phyloP scores from a whole-genome alignment of 2,888 invertebrate genomes.

The Cantharis lateralis region DNA sequence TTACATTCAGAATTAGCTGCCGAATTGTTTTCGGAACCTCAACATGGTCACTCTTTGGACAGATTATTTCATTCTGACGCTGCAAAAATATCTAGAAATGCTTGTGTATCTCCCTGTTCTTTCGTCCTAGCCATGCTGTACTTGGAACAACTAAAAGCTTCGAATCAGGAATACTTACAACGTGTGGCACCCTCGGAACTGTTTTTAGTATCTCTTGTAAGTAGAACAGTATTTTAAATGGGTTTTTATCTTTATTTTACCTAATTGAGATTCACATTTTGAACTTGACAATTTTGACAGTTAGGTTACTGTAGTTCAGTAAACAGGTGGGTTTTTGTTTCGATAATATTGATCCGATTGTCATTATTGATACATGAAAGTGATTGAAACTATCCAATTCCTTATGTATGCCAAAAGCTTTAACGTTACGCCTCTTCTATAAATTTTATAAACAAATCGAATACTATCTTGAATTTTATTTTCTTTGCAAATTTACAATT shows the following conservation, averaged over 20 bases:
- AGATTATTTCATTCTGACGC: constrained; percentile 78
- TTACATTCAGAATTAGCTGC: constrained; percentile 76
- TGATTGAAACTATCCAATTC: too few relatives aligned
- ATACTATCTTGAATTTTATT: too few relatives aligned
- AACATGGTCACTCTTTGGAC: constrained; percentile 76
- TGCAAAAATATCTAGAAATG: constrained; percentile 74
- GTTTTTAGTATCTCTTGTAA: constrained; percentile 91
- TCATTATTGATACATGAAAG: too few relatives aligned
- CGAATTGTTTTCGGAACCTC: constrained; percentile 79
- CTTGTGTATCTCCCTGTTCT: constrained; percentile 90
- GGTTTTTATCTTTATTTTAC: background rate
- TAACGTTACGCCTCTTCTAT: too few relatives aligned
- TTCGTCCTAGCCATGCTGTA: constrained; percentile 92
- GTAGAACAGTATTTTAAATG: constrained; percentile 33
- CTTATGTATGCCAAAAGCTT: too few relatives aligned
- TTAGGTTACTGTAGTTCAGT: too few relatives aligned
- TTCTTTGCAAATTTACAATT: too few relatives aligned
- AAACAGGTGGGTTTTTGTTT: too few relatives aligned
- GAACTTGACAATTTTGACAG: too few relatives aligned
- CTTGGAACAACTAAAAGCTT: constrained; percentile 82
- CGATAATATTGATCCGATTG: too few relatives aligned
- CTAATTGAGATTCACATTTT: background rate
- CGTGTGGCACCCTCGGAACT: constrained; percentile 87
- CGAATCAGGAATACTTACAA: constrained; percentile 83
- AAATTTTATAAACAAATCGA: too few relatives aligned